These are phyloP conservation scores for Pediacus dermestoides DNA, from an alignment of 2,888 invertebrate genomes.

Conservation along the genomic window DNA sequence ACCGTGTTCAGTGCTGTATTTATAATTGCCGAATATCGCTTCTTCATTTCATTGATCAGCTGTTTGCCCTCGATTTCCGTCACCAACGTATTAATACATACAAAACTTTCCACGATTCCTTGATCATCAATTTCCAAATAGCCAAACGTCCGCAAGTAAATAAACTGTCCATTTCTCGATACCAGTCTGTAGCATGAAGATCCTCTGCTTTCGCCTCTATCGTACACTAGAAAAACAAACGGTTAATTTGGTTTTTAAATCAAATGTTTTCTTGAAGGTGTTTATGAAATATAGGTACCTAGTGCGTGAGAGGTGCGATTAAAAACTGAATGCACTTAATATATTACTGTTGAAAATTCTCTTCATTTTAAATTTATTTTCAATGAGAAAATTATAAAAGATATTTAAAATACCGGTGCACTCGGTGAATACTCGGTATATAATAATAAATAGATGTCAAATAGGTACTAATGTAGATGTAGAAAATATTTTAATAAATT, in stretches of 20 bases:
- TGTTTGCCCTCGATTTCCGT: slow-evolving; percentile 70
- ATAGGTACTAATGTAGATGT: no score
- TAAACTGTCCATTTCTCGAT: slow-evolving; percentile 78
- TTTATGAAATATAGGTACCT: no score
- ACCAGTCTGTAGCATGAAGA: slow-evolving; percentile 82
- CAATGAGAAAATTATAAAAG: no score
- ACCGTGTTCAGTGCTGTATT: slow-evolving; percentile 30
- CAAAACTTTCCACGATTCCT: slow-evolving; percentile 78
- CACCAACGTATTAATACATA: slow-evolving; percentile 78
- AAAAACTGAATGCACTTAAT: no score
- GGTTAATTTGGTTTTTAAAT: neutral
- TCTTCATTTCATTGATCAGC: slow-evolving; percentile 76
- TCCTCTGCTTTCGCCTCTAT: slow-evolving; percentile 76
- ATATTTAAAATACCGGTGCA: no score
- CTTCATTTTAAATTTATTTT: no score
- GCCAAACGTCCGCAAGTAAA: slow-evolving; percentile 80
- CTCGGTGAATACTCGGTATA: no score
- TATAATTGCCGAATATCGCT: slow-evolving; percentile 67
- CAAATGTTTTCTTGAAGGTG: neutral
- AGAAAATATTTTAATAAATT: no score
- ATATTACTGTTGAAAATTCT: no score
- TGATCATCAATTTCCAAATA: slow-evolving; percentile 79
- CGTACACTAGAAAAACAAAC: slow-evolving; percentile 66
- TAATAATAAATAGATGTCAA: no score
- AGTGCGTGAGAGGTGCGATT: no score